Base-by-base conservation (phyloP, 2,888 invertebrate genomes). In the Cryptus armator region DNA sequence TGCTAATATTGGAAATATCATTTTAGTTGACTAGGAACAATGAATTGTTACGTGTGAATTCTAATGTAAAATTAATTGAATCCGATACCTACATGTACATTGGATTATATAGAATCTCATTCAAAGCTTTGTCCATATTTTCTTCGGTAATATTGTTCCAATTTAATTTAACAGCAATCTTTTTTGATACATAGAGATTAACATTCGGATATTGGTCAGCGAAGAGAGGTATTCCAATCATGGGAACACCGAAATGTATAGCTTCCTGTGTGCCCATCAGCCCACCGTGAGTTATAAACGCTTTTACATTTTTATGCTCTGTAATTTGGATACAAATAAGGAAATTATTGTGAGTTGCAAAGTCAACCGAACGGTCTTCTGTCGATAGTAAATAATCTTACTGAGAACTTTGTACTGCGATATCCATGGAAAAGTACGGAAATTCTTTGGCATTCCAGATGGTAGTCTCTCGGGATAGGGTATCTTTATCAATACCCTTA, bases 301-400 rank as follows among this genome's bases (percentile, higher is more conserved):
- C 92, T 59, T 90, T 90, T 0, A 93, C 91, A 59, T 94, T 93
- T 6, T 91, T 91, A 80, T 94, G 94, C 0, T 81, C 90, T 90
- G 76, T 0, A 53, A 12, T 24, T 72, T 2, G 24, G 48, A 66
- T 3, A 83, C 3, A 48, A 53, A 19, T 19, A 16, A 12, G 6
- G 16, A 12, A 48, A 48, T 48, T 14, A 10, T 44, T 7, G n/a
- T 5, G 12, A 53, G 19, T 12, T 24, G 59, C 10, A 24, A 68
- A 59, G 48, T 76, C 59, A 10, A 56, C 4, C 2, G 10, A 29
- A 7, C 14, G 29, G 14, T 29, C 46, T 6, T 1, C 12, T 29
- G 12, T 10, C 12, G n/a, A 44, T 44, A 4, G n/a, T 43, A 3
- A 53, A 0, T 10, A 68, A 51, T 14, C 87, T 87, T 82, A 90